These are phyloP conservation scores for Omphaloscelis lunosa DNA, from an alignment of 2,888 invertebrate species.

Conservation along the genomic window DNA sequence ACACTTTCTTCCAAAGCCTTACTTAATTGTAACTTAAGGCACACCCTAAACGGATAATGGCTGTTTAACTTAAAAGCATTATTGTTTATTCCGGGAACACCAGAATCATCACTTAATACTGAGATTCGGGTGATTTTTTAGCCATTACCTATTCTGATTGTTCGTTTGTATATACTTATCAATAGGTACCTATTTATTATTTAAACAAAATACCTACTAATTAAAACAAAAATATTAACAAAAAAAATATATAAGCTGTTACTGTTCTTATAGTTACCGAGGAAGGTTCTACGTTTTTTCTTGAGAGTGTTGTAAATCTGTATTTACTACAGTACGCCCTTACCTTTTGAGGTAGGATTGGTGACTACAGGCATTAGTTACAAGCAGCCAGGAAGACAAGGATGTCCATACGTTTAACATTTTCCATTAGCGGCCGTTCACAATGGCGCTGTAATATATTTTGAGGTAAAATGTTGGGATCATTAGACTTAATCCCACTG, in stretches of 20 bases:
- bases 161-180: background rate
- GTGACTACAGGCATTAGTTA: background rate
- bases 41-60: conserved; percentile 34
- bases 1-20: conserved; percentile 8
- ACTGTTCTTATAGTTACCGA: too few relatives aligned
- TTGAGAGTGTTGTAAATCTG: too few relatives aligned
- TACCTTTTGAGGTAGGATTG: background rate
- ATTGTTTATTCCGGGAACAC: conserved; percentile 45
- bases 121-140: conserved; percentile 2
- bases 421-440: background rate
- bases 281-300: too few relatives aligned
- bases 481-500: too few relatives aligned
- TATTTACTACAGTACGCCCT: too few relatives aligned
- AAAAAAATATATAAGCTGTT: too few relatives aligned
- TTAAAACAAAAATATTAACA: too few relatives aligned
- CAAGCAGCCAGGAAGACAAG: background rate
- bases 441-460: background rate
- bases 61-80: conserved; percentile 50
- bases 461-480: too few relatives aligned
- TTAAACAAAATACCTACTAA: too few relatives aligned
- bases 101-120: conserved; percentile 14
- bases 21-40: conserved; percentile 29
- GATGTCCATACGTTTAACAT: background rate
- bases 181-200: background rate
- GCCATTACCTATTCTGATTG: background rate